Conservation (phyloP, 2,797 vertebrate species). For the Anas flavirostris region DNA sequence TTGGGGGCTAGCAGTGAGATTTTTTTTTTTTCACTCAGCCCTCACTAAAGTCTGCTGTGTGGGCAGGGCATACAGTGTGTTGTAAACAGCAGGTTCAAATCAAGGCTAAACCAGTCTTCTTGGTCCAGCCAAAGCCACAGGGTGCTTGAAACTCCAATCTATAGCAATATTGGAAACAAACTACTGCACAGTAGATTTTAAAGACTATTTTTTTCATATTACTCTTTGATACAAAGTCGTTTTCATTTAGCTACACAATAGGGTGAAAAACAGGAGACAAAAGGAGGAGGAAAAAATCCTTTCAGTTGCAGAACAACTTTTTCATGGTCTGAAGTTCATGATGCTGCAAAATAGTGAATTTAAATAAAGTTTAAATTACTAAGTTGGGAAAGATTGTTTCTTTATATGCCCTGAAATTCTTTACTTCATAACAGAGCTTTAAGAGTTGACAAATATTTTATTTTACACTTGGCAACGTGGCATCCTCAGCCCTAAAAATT, state of each 20-base stretch:
- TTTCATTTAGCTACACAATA: not conserved
- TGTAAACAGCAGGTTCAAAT: slow-evolving; percentile 73
- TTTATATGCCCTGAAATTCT: not conserved
- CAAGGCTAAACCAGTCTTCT: slow-evolving; percentile 68
- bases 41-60: slow-evolving; percentile 15
- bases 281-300: not conserved
- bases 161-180: slow-evolving; percentile 57
- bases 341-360: not conserved
- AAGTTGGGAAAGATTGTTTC: not conserved
- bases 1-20: not conserved
- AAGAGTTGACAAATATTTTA: not conserved
- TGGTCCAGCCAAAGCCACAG: slow-evolving; percentile 64
- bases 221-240: not conserved
- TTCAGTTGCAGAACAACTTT: not conserved
- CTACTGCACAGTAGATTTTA: slow-evolving; percentile 42
- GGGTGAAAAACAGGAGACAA: not conserved
- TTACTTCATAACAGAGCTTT: not conserved
- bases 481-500: not conserved
- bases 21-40: slow-evolving; percentile 3
- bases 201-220: not conserved
- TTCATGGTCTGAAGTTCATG: not conserved
- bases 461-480: not conserved
- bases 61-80: slow-evolving; percentile 43
- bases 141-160: slow-evolving; percentile 48
- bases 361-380: not conserved